Evolutionary conservation across 2,113 vertebrate genomes (phyloP).

Genomic region (Calidris pygmaea): DNA sequence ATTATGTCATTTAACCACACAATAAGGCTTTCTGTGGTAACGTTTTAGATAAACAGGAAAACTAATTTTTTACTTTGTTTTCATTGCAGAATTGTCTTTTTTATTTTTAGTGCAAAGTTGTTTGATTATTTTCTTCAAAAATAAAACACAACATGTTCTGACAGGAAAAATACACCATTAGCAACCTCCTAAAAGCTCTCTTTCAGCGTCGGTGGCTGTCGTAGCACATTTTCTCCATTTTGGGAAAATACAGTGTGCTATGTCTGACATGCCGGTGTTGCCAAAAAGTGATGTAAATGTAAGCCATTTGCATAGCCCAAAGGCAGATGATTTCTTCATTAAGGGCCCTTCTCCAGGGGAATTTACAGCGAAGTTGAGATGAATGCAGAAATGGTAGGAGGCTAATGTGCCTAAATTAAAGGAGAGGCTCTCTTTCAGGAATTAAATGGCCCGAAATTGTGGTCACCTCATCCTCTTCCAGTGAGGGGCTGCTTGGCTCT

Average conservation of each 20-base stretch:
- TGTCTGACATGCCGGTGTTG: not conserved
- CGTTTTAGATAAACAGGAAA: constrained; percentile 66
- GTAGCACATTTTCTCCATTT: not conserved
- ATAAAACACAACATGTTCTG: not conserved
- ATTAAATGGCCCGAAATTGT: not conserved
- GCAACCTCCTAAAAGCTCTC: not conserved
- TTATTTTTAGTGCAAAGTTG: constrained; percentile 1
- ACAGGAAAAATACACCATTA: not conserved
- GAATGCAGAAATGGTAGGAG: not conserved
- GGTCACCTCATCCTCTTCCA: not conserved
- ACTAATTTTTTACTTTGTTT: constrained; percentile 48
- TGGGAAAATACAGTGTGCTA: not conserved
- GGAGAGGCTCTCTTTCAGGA: not conserved
- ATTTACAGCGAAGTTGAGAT: constrained; percentile 26
- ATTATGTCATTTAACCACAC: constrained; percentile 71
- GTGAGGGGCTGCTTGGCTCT: not conserved
- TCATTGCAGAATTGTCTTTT: not conserved
- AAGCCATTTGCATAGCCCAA: not conserved
- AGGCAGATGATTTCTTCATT: constrained; percentile 58
- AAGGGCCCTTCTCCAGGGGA: constrained; percentile 37
- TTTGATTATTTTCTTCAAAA: constrained; percentile 20
- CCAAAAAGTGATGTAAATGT: constrained; percentile 24
- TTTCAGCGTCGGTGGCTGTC: not conserved
- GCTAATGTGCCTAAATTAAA: not conserved
- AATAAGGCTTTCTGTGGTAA: constrained; percentile 66